These are phyloP conservation scores for Eulemur albifrons DNA, from an alignment of 2,797 vertebrate species.

Conservation along the genomic window DNA sequence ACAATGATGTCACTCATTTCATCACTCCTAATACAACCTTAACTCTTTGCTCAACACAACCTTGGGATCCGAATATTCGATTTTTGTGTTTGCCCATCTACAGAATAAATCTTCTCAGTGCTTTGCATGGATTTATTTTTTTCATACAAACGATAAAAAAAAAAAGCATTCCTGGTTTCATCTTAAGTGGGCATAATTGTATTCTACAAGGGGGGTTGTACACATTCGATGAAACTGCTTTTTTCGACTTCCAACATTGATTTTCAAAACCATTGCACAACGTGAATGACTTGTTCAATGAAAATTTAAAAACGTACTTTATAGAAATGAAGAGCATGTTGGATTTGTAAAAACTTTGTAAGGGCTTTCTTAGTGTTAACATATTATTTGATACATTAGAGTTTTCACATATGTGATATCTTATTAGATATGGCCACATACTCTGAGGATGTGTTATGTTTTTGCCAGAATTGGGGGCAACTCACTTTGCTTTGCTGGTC, in stretches of 20 bases:
- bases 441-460: no score
- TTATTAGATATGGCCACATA: fast-evolving
- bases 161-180: not conserved
- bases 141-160: not conserved
- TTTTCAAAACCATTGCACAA: no score
- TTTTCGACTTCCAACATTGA: fast-evolving
- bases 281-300: not conserved
- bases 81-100: not conserved
- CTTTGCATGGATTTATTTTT: not conserved
- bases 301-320: not conserved
- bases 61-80: not conserved
- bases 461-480: not conserved
- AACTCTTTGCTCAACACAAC: not conserved
- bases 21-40: not conserved
- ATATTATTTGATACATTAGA: fast-evolving
- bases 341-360: no score
- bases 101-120: not conserved
- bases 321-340: not conserved
- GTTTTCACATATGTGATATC: not conserved
- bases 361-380: not conserved
- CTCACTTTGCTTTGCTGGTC: not conserved
- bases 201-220: not conserved
- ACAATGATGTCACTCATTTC: not conserved
- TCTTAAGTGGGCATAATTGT: not conserved
- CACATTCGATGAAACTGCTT: not conserved